These are phyloP conservation scores for Beris morrisii DNA, from an alignment of 2,888 invertebrate species.

Conservation along the genomic window DNA sequence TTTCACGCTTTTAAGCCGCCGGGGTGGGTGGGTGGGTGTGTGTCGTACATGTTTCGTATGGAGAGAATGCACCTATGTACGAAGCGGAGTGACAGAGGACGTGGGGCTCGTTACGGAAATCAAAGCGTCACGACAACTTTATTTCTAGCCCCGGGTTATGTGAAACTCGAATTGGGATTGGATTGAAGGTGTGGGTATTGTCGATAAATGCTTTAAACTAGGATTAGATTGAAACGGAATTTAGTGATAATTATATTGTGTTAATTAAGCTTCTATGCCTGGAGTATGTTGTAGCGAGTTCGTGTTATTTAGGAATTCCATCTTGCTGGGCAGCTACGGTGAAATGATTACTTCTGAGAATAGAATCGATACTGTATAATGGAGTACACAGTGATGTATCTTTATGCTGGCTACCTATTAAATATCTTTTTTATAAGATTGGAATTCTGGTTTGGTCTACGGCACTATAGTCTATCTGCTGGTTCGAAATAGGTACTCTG, in stretches of 20 bases:
- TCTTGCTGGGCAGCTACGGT: too few relatives aligned
- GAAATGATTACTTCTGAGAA: too few relatives aligned
- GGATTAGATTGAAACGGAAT: conserved; percentile 31
- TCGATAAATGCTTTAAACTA: conserved; percentile 9
- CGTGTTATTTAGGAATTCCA: too few relatives aligned
- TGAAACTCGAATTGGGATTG: too few relatives aligned
- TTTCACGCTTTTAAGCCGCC: not conserved
- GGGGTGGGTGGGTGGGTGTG: conserved; percentile 12
- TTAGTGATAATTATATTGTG: conserved; percentile 27
- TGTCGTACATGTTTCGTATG: not conserved
- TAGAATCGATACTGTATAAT: not conserved
- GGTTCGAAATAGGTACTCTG: too few relatives aligned
- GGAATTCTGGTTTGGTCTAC: too few relatives aligned
- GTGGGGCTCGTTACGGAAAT: conserved; percentile 36
- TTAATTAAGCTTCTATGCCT: conserved; percentile 19
- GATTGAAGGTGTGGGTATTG: not conserved
- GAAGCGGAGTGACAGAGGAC: conserved; percentile 24
- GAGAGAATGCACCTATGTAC: conserved; percentile 8
- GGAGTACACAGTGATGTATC: too few relatives aligned
- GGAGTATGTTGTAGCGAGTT: too few relatives aligned
- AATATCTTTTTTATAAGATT: too few relatives aligned
- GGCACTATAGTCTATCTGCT: too few relatives aligned
- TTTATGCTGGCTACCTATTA: too few relatives aligned
- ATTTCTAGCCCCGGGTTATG: conserved; percentile 10
- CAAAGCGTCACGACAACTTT: conserved; percentile 32